Evolutionary conservation across 2,113 vertebrate genomes (phyloP).

Genomic region (Ageneiosus marmoratus): DNA sequence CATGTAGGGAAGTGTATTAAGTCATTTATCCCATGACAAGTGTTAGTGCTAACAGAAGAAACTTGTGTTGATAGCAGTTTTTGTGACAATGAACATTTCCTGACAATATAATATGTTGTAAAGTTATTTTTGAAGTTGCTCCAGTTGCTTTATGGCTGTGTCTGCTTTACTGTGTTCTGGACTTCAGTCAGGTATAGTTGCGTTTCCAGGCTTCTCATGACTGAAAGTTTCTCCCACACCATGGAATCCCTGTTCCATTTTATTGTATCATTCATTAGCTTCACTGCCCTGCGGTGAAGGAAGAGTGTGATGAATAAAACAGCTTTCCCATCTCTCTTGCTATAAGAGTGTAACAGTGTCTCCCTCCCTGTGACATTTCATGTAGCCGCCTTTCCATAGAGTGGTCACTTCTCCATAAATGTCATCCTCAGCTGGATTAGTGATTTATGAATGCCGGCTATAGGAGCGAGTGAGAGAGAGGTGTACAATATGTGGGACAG

Average conservation of each 20-base stretch:
- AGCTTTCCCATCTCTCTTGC: constrained; percentile 31
- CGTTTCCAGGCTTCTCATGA: constrained; percentile 28
- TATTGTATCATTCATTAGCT: constrained; percentile 46
- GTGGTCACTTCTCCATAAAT: constrained; percentile 57
- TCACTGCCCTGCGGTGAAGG: constrained; percentile 34
- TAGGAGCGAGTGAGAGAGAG: constrained; percentile 4
- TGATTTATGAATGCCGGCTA: constrained; percentile 52
- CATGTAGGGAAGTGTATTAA: not conserved
- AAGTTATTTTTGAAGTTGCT: constrained; percentile 24
- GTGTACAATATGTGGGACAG: not conserved
- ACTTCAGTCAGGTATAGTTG: constrained; percentile 2
- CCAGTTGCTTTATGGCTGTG: constrained; percentile 15
- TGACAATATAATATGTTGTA: constrained; percentile 18
- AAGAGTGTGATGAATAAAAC: constrained; percentile 46
- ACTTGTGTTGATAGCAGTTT: constrained; percentile 7
- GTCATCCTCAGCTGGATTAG: constrained; percentile 54
- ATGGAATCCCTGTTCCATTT: constrained; percentile 32
- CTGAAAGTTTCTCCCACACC: constrained; percentile 34
- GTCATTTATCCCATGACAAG: not conserved
- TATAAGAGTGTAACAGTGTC: constrained; percentile 21
- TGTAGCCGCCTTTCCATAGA: constrained; percentile 44
- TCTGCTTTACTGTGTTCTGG: constrained; percentile 21
- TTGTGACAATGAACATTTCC: not conserved
- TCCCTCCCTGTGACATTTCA: constrained; percentile 51
- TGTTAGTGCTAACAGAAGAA: constrained; percentile 15